Evolutionary conservation across 2,113 vertebrate species (phyloP).

Genomic region (Pluvialis apricaria): DNA sequence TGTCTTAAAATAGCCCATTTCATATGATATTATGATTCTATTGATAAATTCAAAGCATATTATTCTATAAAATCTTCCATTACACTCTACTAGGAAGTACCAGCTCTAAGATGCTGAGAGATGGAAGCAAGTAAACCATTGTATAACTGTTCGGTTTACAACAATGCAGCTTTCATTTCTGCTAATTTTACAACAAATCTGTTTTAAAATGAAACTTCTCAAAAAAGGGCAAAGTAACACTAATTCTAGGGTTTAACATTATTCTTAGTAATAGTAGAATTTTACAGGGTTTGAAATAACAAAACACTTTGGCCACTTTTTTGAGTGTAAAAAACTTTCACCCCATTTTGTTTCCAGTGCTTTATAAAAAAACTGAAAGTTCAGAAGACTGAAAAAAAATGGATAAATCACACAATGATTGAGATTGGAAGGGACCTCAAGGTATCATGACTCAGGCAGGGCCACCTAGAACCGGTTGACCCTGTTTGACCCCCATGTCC

Average conservation of each 20-base stretch:
- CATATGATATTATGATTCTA: neutral
- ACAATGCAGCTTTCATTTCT: neutral
- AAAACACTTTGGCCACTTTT: neutral
- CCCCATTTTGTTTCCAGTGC: neutral
- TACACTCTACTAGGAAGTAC: neutral
- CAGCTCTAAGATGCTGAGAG: neutral
- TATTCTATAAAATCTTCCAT: neutral
- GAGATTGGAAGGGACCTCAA: neutral
- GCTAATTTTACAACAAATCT: neutral
- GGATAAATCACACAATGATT: neutral
- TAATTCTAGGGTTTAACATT: neutral
- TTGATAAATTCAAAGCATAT: neutral
- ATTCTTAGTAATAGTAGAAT: neutral
- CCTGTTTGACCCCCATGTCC: neutral
- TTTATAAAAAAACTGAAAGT: neutral
- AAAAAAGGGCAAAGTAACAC: neutral
- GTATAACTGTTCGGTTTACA: neutral
- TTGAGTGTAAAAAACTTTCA: neutral
- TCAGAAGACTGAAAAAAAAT: neutral
- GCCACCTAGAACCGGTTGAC: fast-evolving
- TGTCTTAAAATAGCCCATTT: neutral
- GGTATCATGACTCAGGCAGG: fast-evolving
- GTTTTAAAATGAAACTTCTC: neutral
- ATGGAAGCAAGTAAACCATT: neutral
- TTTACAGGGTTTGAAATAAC: neutral